phyloP scores from a whole-genome alignment of 2,113 vertebrate genomes.

The Calyptomena viridis region DNA sequence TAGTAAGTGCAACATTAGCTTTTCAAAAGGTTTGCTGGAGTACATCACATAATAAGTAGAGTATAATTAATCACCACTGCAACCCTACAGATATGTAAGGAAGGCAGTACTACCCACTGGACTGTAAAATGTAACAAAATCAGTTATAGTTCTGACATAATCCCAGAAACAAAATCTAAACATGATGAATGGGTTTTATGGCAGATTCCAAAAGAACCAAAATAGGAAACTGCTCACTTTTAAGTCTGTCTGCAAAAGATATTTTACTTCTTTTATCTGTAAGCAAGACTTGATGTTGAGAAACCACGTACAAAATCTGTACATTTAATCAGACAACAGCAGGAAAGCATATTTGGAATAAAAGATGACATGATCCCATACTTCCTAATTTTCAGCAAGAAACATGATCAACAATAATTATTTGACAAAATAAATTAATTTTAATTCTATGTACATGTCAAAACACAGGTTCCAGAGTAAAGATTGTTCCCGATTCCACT shows the following conservation, averaged over 20 bases:
- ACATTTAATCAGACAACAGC: not conserved
- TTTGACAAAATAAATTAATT: not conserved
- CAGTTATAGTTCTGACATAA: not conserved
- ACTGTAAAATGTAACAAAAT: not conserved
- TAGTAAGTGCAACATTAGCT: not conserved
- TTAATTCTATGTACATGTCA: not conserved
- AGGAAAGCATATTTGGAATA: not conserved
- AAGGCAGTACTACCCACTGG: not conserved
- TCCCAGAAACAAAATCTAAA: not conserved
- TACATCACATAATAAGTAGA: not conserved
- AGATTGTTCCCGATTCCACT: not conserved
- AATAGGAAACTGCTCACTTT: not conserved
- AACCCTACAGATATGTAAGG: not conserved
- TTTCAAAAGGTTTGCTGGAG: not conserved
- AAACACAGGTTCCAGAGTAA: not conserved
- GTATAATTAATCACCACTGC: not conserved
- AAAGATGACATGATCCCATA: not conserved
- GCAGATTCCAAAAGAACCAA: not conserved
- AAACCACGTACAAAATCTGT: not conserved
- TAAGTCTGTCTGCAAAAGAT: not conserved
- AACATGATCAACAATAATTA: not conserved
- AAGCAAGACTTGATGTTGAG: not conserved
- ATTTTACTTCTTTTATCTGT: not conserved
- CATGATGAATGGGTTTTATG: rapidly evolving
- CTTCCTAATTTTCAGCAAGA: not conserved